Conservation (phyloP, 1,140 invertebrate species). For the Branchinecta lynchi region DNA sequence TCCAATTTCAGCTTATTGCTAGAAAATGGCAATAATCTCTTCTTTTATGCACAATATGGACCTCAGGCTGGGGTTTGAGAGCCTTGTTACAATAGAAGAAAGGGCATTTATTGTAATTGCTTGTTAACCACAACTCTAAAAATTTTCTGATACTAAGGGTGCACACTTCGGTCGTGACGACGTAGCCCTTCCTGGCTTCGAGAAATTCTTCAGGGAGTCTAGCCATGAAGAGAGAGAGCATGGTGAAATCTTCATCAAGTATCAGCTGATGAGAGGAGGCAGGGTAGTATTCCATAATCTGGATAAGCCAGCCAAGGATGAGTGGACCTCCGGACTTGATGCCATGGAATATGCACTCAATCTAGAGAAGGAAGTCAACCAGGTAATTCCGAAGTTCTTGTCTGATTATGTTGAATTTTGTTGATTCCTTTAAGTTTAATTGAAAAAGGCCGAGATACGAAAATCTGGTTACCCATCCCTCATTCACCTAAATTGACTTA, state of each 20-base stretch:
- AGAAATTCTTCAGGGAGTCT: conserved; percentile 40
- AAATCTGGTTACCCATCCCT: no score
- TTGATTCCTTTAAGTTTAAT: no score
- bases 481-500: no score
- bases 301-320: conserved; percentile 38
- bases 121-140: no score
- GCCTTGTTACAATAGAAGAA: no score
- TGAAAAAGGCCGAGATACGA: no score
- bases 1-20: no score
- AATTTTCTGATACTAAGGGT: conserved; percentile 28
- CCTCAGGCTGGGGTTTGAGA: no score
- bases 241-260: conserved; percentile 46
- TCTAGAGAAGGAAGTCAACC: conserved; percentile 45
- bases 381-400: conserved; percentile 24
- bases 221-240: conserved; percentile 47
- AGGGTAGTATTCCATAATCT: conserved; percentile 36
- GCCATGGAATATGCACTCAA: conserved; percentile 41
- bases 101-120: no score
- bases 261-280: conserved; percentile 43
- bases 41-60: no score
- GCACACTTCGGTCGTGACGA: conserved; percentile 47
- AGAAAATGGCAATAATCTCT: no score
- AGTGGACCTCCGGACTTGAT: conserved; percentile 40
- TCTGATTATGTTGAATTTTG: no score
- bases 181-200: conserved; percentile 43